Evolutionary conservation across 2,113 vertebrate species (phyloP).

Genomic region (Tinamus guttatus): DNA sequence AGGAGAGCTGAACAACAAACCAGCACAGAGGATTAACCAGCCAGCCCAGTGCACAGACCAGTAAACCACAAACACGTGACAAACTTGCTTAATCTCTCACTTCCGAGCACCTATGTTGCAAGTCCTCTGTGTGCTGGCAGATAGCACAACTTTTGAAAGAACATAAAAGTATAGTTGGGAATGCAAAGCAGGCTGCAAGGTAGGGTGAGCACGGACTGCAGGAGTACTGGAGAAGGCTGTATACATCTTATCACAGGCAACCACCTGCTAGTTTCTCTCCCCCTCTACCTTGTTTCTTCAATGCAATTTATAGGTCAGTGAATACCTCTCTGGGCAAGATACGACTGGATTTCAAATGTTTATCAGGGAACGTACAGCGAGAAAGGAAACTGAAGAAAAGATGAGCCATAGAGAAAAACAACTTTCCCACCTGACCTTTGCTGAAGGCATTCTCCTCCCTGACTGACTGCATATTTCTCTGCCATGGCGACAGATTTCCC

Average conservation of each 20-base stretch:
- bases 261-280: not conserved
- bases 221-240: not conserved
- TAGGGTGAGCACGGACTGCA: not conserved
- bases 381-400: not conserved
- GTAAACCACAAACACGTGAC: not conserved
- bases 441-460: not conserved
- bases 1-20: accelerated
- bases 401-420: not conserved
- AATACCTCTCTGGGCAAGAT: slow-evolving; percentile 23
- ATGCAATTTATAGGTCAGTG: not conserved
- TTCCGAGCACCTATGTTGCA: not conserved
- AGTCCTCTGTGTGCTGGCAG: not conserved
- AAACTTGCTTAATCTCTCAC: not conserved
- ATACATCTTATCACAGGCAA: not conserved
- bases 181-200: not conserved
- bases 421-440: not conserved
- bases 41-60: not conserved
- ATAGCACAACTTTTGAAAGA: not conserved
- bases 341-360: slow-evolving; percentile 9
- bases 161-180: not conserved
- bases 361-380: not conserved
- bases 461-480: not conserved
- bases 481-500: not conserved
- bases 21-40: no score
- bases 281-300: not conserved